Conservation (phyloP, 2,888 invertebrate species). For the Pyrrhia umbra region DNA sequence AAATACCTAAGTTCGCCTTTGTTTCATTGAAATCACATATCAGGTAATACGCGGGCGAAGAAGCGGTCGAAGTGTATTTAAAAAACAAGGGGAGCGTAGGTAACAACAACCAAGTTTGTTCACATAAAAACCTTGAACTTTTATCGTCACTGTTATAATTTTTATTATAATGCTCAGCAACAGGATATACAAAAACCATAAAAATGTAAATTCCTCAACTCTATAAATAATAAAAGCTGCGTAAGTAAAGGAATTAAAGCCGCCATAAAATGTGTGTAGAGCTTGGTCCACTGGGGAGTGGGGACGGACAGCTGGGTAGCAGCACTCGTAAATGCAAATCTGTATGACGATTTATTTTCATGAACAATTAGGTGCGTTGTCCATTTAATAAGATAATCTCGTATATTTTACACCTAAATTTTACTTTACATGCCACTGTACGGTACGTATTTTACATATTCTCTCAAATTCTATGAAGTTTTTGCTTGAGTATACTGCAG, state of each 20-base stretch:
- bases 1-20: background rate
- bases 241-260: conserved; percentile 51
- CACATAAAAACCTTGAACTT: conserved; percentile 58
- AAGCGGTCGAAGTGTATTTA: background rate
- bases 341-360: conserved; percentile 55
- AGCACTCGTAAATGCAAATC: conserved; percentile 48
- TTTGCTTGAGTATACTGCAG: conserved; percentile 8
- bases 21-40: background rate
- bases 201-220: conserved; percentile 51
- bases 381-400: conserved; percentile 44
- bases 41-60: background rate
- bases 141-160: conserved; percentile 36
- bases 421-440: conserved; percentile 6
- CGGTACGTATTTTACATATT: conserved; percentile 1
- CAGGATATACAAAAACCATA: conserved; percentile 55
- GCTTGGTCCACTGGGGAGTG: conserved; percentile 15
- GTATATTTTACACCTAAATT: conserved; percentile 26
- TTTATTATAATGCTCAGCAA: conserved; percentile 44
- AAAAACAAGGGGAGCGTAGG: conserved; percentile 28
- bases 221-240: conserved; percentile 51
- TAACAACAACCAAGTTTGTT: conserved; percentile 38
- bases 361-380: conserved; percentile 47
- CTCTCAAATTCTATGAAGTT: conserved; percentile 6
- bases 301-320: background rate
- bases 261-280: conserved; percentile 44